Conservation (phyloP, 2,113 vertebrate genomes). For the Ovibos moschatus region DNA sequence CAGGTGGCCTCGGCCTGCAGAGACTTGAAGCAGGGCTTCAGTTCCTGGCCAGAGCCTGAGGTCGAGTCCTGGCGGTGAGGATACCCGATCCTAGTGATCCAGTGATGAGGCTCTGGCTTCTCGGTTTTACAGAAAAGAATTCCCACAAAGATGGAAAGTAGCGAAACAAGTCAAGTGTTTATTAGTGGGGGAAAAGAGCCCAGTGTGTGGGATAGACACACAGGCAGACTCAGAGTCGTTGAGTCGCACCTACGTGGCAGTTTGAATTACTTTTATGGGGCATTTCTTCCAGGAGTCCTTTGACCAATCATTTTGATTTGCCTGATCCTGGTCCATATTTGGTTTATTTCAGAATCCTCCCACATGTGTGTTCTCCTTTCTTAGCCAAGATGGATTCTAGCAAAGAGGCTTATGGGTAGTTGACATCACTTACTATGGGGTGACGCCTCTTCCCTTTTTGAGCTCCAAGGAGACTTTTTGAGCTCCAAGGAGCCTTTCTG, state of each 20-base stretch:
- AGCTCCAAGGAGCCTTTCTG: neutral
- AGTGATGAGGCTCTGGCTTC: neutral
- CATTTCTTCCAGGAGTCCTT: neutral
- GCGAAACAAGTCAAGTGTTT: neutral
- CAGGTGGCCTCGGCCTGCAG: neutral
- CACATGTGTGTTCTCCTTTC: neutral
- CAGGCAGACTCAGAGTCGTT: neutral
- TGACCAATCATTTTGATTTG: neutral
- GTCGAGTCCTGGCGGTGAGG: fast-evolving
- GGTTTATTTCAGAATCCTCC: neutral
- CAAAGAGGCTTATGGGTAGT: neutral
- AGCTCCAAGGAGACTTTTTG: neutral
- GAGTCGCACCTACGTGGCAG: neutral
- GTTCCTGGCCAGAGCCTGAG: neutral
- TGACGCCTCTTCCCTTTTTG: neutral
- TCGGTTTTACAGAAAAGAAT: neutral
- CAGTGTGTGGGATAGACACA: neutral
- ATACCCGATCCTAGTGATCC: neutral
- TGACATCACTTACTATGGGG: neutral
- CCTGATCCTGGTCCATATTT: neutral
- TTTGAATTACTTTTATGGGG: neutral
- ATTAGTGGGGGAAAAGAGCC: neutral
- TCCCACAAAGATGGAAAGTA: neutral
- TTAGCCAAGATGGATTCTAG: neutral
- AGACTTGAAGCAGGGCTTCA: neutral